Evolutionary conservation across 2,888 invertebrate genomes (phyloP), one percentile per base, ranked within the genome.

Genomic region (Chrysolina americana): DNA sequence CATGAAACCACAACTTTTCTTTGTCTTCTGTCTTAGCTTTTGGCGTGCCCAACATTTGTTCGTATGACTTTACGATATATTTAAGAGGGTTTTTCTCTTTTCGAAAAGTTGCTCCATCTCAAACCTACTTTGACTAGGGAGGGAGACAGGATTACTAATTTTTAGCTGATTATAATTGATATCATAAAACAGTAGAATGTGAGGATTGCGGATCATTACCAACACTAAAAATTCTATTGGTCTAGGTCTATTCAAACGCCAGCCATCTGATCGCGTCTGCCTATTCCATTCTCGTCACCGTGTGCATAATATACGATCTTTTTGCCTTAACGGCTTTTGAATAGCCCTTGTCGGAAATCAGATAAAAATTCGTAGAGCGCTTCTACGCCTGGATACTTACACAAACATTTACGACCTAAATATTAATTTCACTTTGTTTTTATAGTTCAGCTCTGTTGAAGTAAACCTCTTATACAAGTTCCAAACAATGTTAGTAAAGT

Each of bases 381-480:
- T 53, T 53, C 53, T 53, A 19, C 19, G 53, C 53, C 53, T 21
- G 21, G 10, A 53, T 11, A 53, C 53, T 53, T 21, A 11, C 17
- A 44, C 48, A 68, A 68, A 65, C 47, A 65, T 65, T 48, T 65
- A 21, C 17, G 65, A 41, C 65, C 41, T 36, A n/a, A 36, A 59
- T 59, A 59, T 59, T 59, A 23, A 23, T 59, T 59, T 59, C 59
- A 59, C 28, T 59, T 59, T 28, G 59, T 59, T 59, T 59, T 59
- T 59, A 59, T 28, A 28, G 28, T 59, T 59, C 23, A 28, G 59
- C 59, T 59, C 59, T n/a, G 28, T 59, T 36, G 59, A 59, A 36
- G 59, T 59, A 59, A 59, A 59, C 59, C 59, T 59, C 59, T 59
- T 59, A 59, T 36, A 59, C 28, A 59, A 59, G 59, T 59, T 59